Evolutionary conservation across 2,888 invertebrate species (phyloP).

Genomic region (Caradrina clavipalpis): DNA sequence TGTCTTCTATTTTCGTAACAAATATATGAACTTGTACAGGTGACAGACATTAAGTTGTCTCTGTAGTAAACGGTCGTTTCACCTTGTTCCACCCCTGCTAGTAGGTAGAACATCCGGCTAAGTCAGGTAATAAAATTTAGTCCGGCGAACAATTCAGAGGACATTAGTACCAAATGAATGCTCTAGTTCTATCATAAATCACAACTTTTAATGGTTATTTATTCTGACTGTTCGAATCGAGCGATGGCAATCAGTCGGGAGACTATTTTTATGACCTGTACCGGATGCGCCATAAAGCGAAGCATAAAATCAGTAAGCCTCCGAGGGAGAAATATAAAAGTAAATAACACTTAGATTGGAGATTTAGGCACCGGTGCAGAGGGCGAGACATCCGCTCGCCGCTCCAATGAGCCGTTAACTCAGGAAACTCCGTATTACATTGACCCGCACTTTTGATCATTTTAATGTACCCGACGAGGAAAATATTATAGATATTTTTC

Average conservation of each 20-base stretch:
- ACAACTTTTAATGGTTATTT: slow-evolving; percentile 85
- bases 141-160: slow-evolving; percentile 63
- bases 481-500: slow-evolving; percentile 62
- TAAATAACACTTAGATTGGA: slow-evolving; percentile 88
- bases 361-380: slow-evolving; percentile 78
- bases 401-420: slow-evolving; percentile 76
- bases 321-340: slow-evolving; percentile 86
- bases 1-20: neutral
- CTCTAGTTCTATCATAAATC: slow-evolving; percentile 77
- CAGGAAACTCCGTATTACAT: slow-evolving; percentile 68
- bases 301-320: slow-evolving; percentile 88
- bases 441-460: slow-evolving; percentile 75
- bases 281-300: slow-evolving; percentile 87
- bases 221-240: slow-evolving; percentile 80
- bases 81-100: slow-evolving; percentile 46
- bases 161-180: slow-evolving; percentile 69
- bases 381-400: slow-evolving; percentile 70
- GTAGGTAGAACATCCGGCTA: slow-evolving; percentile 41
- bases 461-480: slow-evolving; percentile 64
- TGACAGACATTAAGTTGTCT: slow-evolving; percentile 25
- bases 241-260: slow-evolving; percentile 86
- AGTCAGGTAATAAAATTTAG: slow-evolving; percentile 60
- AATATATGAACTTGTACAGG: neutral
- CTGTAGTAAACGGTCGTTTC: slow-evolving; percentile 50
- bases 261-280: slow-evolving; percentile 87